Conservation (phyloP, 1,140 invertebrate genomes). For the Asbolus verrucosus region DNA sequence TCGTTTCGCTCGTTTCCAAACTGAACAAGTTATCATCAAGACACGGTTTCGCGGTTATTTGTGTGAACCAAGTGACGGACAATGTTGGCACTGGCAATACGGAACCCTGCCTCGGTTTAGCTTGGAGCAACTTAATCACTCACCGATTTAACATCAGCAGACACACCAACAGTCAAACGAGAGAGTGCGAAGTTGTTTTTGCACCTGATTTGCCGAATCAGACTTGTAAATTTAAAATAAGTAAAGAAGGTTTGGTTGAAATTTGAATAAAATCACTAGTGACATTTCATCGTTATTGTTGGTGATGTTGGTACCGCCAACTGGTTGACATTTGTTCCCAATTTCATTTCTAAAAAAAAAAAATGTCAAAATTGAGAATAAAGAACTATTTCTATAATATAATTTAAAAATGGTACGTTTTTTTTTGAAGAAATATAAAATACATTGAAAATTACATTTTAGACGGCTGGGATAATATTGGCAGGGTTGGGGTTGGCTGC, state of each 20-base stretch:
- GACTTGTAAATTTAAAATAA: slow-evolving; percentile 63
- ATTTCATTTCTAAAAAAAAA: too few species aligned
- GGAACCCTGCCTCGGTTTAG: slow-evolving; percentile 72
- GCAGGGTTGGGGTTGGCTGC: slow-evolving; percentile 88
- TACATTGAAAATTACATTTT: slow-evolving; percentile 41
- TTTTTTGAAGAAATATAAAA: too few species aligned
- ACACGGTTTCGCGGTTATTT: slow-evolving; percentile 72
- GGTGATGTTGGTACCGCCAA: too few species aligned
- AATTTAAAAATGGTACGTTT: too few species aligned
- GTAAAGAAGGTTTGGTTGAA: slow-evolving; percentile 44
- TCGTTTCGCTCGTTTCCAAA: slow-evolving; percentile 70
- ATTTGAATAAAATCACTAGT: too few species aligned
- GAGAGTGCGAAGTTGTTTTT: slow-evolving; percentile 64
- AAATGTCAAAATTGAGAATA: too few species aligned
- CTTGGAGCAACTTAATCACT: slow-evolving; percentile 78
- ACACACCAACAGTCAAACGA: slow-evolving; percentile 58
- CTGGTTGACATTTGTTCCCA: too few species aligned
- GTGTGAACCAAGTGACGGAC: slow-evolving; percentile 75
- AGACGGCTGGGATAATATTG: slow-evolving; percentile 80
- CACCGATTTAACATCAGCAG: slow-evolving; percentile 72
- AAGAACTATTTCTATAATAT: too few species aligned
- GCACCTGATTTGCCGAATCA: slow-evolving; percentile 64
- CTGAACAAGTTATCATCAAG: slow-evolving; percentile 71
- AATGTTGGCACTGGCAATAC: slow-evolving; percentile 55
- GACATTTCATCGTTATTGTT: too few species aligned